Evolutionary conservation across 2,113 vertebrate genomes (phyloP), one percentile per base, ranked within the genome.

Genomic region (Synodontis membranacea): DNA sequence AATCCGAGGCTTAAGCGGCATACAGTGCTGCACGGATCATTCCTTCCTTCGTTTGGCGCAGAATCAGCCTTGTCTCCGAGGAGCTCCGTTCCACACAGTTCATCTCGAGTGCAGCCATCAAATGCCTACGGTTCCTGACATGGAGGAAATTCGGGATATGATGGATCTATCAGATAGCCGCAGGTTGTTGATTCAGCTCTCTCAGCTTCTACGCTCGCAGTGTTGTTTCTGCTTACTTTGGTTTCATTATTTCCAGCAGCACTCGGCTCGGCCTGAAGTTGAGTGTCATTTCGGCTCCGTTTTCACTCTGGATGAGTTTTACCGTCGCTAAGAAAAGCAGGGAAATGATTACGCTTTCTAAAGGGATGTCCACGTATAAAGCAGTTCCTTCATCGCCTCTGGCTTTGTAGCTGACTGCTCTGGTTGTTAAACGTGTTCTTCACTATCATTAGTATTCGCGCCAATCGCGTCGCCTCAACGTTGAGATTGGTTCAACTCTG

Each of bases 61-160:
- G 84, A 76, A 72, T 74, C 28, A 9, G 23, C 8, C 46, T 3
- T 79, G 52, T 75, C 44, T 46, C 85, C 72, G 19, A 56, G 60
- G 79, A 83, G 83, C 64, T 52, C 80, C 37, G 12, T 23, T 88
- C 87, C 85, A 88, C 78, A 86, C 31, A 75, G 75, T 78, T 87
- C 84, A 50, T 87, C 76, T 74, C 42, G 31, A 72, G 60, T 39
- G 54, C 85, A 52, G 72, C 83, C 83, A 80, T 84, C 48, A 34
- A 82, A 15, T 14, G 12, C 62, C 17, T 17, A 82, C 50, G 25
- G 75, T 39, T 90, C 83, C 83, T 60, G 39, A 56, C 64, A 64
- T 54, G 8, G 80, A 70, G n/a, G 39, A 56, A 11, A 70, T 72
- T 50, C 86, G 84, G 56, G 66, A 50, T 75, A 75, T 58, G 37